Conservation (phyloP, 2,797 vertebrate genomes). For the Falco novaeseelandiae region DNA sequence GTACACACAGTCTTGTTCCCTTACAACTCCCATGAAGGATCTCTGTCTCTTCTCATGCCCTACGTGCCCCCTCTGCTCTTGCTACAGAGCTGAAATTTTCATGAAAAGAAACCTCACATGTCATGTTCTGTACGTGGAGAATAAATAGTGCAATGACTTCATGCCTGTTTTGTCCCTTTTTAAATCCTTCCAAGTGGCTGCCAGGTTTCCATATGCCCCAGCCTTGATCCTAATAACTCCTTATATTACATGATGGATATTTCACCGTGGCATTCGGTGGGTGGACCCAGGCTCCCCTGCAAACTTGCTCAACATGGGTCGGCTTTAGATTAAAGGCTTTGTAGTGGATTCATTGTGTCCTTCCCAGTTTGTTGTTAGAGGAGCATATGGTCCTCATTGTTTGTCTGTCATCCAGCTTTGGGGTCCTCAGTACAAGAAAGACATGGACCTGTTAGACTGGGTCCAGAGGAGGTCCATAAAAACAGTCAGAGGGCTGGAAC, state of each 20-base stretch:
- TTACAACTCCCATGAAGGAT: background rate
- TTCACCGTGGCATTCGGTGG: background rate
- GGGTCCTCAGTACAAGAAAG: background rate
- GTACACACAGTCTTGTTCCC: background rate
- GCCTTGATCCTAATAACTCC: background rate
- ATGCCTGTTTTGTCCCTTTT: background rate
- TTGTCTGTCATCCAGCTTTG: background rate
- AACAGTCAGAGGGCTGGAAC: background rate
- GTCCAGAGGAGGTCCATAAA: background rate
- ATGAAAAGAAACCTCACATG: background rate
- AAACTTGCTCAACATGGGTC: background rate
- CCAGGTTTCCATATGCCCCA: background rate
- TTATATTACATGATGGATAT: background rate
- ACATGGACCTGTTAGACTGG: background rate
- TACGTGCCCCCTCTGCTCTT: background rate
- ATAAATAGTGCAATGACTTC: background rate
- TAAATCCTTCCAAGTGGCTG: background rate
- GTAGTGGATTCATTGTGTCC: background rate
- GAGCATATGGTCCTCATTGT: background rate
- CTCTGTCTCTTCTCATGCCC: background rate
- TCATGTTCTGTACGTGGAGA: background rate
- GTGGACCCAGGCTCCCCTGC: background rate
- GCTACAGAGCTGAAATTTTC: background rate
- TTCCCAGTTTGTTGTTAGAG: background rate
- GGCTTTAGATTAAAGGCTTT: background rate